phyloP scores from a whole-genome alignment of 2,888 invertebrate species.

The Cyclophora albipunctata region DNA sequence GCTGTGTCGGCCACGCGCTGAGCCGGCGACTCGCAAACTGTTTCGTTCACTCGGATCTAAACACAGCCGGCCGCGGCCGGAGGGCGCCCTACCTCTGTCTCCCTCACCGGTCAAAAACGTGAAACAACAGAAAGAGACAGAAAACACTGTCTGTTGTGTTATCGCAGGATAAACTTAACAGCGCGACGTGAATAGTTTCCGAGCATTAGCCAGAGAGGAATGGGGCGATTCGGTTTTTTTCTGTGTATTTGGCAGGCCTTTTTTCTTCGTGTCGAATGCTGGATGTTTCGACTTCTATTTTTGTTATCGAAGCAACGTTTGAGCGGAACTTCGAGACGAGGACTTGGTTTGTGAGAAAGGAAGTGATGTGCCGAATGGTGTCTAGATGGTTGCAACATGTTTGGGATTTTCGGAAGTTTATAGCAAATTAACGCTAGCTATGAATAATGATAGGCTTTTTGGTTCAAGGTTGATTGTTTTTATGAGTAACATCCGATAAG shows the following conservation, averaged over 20 bases:
- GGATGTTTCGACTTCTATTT: slow-evolving; percentile 54
- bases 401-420: slow-evolving; percentile 41
- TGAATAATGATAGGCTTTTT: slow-evolving; percentile 23
- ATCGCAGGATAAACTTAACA: slow-evolving; percentile 69
- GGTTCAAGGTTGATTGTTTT: slow-evolving; percentile 27
- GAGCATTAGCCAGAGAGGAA: slow-evolving; percentile 62
- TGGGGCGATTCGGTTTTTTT: slow-evolving; percentile 59
- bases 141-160: slow-evolving; percentile 49
- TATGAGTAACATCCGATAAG: too few species aligned
- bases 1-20: slow-evolving; percentile 61
- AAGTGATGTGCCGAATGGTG: slow-evolving; percentile 20
- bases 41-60: slow-evolving; percentile 60
- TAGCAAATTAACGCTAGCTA: slow-evolving; percentile 32
- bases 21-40: slow-evolving; percentile 75
- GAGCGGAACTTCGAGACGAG: slow-evolving; percentile 35
- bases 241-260: slow-evolving; percentile 62
- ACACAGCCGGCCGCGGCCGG: slow-evolving; percentile 59
- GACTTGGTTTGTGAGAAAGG: slow-evolving; percentile 34
- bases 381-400: slow-evolving; percentile 24
- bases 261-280: slow-evolving; percentile 48
- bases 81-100: slow-evolving; percentile 63
- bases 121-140: slow-evolving; percentile 46
- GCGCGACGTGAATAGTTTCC: slow-evolving; percentile 65
- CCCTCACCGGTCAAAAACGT: slow-evolving; percentile 47
- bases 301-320: slow-evolving; percentile 39